Base-by-base conservation (phyloP, 2,113 vertebrate genomes). In the Corydoras sp. region DNA sequence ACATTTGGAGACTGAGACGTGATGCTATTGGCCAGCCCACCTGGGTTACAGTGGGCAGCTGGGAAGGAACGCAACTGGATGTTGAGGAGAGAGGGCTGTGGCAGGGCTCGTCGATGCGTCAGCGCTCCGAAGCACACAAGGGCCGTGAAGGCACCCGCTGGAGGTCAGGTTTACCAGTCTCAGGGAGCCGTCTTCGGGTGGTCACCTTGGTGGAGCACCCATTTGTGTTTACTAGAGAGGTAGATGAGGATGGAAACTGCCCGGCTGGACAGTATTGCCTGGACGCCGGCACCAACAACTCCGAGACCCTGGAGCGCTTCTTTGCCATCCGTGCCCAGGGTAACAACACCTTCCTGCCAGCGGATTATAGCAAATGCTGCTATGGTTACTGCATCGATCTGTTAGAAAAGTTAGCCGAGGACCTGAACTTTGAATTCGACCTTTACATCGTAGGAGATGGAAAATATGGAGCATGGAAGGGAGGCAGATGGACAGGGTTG, bases 321-420 rank as follows among this genome's bases (percentile, higher is more conserved):
- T 96, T 95, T 0, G 76, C 82, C 1, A 90, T 88, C 2, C 86
- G 95, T 2, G 68, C 82, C 0, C 68, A 75, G 0, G 85, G 82
- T 51, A 93, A 95, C 0, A 79, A 86, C 65, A 87, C 80, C 29
- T 93, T 89, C 0, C 84, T 88, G 49, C 90, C 93, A 0, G 80
- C 71, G 0, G 86, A 73, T 0, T 89, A 91, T 81, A 91, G 89
- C 70, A 92, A 90, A 58, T 99, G 96, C 81, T 98, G 96, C 87
- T 98, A 95, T 0, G 95, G 97, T 1, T 98, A 99, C 85, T 97
- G 95, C 87, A 93, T 99, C 0, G 95, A 99, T 86, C 84, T 98
- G 73, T 82, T 98, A 77, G 93, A 96, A 85, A 92, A 90, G 75
- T 87, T 98, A 77, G 91, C 94, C 0, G 94, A 96, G 80, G 97